phyloP scores from a whole-genome alignment of 2,113 vertebrate species.

The Cephalopholis sonnerati region DNA sequence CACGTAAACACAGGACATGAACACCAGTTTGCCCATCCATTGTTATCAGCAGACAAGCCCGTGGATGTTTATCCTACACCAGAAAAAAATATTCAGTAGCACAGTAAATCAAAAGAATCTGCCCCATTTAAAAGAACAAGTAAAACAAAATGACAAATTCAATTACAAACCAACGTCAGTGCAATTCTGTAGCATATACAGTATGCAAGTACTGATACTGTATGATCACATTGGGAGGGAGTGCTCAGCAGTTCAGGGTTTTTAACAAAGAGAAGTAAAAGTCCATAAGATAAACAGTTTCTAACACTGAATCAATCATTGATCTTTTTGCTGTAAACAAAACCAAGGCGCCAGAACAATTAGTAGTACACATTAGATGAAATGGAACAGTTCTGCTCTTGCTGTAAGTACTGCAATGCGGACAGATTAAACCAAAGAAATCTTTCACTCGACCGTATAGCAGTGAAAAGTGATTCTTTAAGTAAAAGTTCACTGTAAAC shows the following conservation, averaged over 20 bases:
- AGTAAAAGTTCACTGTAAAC: constrained; percentile 48
- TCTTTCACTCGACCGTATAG: constrained; percentile 14
- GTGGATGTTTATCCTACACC: constrained; percentile 56
- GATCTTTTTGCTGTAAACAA: constrained; percentile 66
- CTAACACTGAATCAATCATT: constrained; percentile 54
- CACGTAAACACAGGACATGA: constrained; percentile 91
- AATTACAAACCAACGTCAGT: constrained; percentile 67
- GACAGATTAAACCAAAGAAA: constrained; percentile 40
- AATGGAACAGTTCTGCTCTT: constrained; percentile 39
- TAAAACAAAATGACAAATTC: constrained; percentile 44
- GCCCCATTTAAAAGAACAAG: constrained; percentile 38
- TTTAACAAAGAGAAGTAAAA: constrained; percentile 57
- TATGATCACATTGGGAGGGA: constrained; percentile 62
- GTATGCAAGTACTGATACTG: constrained; percentile 47
- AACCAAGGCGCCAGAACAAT: constrained; percentile 62
- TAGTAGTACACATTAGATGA: constrained; percentile 47
- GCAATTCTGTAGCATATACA: constrained; percentile 58
- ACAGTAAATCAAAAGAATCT: constrained; percentile 41
- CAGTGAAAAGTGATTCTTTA: constrained; percentile 14
- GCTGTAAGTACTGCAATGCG: constrained; percentile 52
- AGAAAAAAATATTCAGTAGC: constrained; percentile 54
- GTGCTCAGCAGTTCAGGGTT: constrained; percentile 62
- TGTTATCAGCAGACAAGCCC: constrained; percentile 51
- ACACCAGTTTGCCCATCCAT: constrained; percentile 83
- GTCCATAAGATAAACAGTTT: constrained; percentile 56